phyloP scores from a whole-genome alignment of 2,797 vertebrate genomes.

The Lateolabrax maculatus region DNA sequence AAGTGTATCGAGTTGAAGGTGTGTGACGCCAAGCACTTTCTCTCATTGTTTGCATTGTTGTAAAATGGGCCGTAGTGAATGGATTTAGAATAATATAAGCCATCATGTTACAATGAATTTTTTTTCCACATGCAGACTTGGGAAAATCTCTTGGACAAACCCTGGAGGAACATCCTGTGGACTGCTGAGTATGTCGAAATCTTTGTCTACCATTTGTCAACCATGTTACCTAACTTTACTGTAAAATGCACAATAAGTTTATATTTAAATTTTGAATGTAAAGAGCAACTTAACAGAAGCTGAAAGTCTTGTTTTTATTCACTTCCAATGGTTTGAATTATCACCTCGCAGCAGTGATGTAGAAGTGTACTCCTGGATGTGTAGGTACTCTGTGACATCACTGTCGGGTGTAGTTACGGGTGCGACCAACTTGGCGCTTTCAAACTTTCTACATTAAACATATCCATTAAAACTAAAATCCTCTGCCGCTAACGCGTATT shows the following conservation, averaged over 20 bases:
- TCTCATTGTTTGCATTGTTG: no score
- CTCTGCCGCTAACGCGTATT: background rate
- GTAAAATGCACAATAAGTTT: no score
- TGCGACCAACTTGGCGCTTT: background rate
- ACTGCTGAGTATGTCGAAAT: constrained; percentile 57
- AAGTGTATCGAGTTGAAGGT: constrained; percentile 79
- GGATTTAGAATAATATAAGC: background rate
- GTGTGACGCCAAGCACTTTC: constrained; percentile 5
- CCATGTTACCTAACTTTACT: background rate
- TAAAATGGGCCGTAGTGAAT: background rate
- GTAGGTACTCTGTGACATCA: background rate
- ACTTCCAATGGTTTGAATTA: background rate
- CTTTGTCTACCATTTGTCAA: background rate
- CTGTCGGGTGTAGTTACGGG: background rate
- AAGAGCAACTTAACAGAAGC: background rate
- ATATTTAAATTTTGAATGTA: background rate
- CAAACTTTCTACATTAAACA: background rate
- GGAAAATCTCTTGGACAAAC: constrained; percentile 68
- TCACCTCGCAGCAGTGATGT: background rate
- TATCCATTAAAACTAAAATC: background rate
- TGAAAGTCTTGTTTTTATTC: background rate
- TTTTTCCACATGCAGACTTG: constrained; percentile 46
- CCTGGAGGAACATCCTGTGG: constrained; percentile 78
- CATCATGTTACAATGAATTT: background rate
- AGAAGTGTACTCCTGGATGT: background rate